Conservation (phyloP, 2,113 vertebrate genomes). For the Canis aureus region DNA sequence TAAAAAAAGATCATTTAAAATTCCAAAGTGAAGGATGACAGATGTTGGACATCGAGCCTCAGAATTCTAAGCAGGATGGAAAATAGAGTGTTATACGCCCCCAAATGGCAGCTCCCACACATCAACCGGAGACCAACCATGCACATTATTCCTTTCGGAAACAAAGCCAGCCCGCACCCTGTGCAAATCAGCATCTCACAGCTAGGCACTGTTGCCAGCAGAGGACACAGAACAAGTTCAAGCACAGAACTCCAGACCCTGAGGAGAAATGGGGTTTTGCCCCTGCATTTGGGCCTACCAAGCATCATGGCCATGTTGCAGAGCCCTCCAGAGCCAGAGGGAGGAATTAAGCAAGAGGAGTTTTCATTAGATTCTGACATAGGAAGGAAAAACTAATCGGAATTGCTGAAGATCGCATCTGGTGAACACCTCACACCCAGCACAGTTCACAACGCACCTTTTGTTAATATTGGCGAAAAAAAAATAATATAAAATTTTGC, state of each 20-base stretch:
- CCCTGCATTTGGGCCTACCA: not conserved
- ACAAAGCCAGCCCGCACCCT: conserved; percentile 8
- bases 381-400: conserved; percentile 53
- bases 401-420: not conserved
- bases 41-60: conserved; percentile 53
- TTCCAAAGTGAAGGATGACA: conserved; percentile 46
- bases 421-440: not conserved
- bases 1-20: conserved; percentile 60
- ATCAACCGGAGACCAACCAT: not conserved
- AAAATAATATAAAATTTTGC: not conserved
- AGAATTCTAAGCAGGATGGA: conserved; percentile 61
- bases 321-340: not conserved
- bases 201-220: not conserved
- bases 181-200: not conserved
- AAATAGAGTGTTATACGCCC: conserved; percentile 23
- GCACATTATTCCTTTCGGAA: not conserved
- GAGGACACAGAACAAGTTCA: not conserved
- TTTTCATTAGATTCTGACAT: conserved; percentile 69
- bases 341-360: conserved; percentile 18
- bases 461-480: not conserved
- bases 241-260: not conserved
- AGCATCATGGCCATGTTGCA: not conserved
- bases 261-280: not conserved
- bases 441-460: not conserved
- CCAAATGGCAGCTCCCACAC: conserved; percentile 44